Evolutionary conservation across 2,113 vertebrate species (phyloP).

Genomic region (Melanotaenia duboulayi): DNA sequence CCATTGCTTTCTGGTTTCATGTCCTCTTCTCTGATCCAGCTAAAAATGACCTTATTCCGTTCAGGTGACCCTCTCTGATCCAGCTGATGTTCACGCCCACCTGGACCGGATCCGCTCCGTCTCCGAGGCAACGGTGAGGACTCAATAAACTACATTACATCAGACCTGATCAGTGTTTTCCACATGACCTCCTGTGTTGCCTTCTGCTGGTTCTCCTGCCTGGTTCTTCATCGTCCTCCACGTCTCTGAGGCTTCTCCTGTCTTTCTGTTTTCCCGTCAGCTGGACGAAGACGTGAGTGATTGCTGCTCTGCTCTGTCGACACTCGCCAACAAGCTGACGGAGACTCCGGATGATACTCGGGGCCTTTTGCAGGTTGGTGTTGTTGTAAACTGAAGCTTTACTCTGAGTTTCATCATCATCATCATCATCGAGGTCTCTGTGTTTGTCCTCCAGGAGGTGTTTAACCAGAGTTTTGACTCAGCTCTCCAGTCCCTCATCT

Average conservation of each 20-base stretch:
- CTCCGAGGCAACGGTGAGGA: conserved; percentile 24
- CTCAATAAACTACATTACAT: background rate
- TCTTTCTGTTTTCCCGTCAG: conserved; percentile 1
- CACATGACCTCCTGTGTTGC: too few relatives aligned
- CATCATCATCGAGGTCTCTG: background rate
- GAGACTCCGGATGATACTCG: conserved; percentile 19
- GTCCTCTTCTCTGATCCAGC: too few relatives aligned
- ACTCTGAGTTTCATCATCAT: background rate
- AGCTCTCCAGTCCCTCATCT: conserved; percentile 62
- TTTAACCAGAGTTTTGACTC: conserved; percentile 66
- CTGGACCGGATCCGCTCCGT: conserved; percentile 28
- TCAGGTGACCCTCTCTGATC: conserved; percentile 52
- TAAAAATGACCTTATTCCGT: too few relatives aligned
- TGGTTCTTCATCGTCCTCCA: too few relatives aligned
- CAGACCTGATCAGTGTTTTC: background rate
- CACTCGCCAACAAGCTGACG: conserved; percentile 11
- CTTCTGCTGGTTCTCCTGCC: too few relatives aligned
- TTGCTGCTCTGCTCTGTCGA: conserved; percentile 17
- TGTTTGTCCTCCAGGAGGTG: conserved; percentile 57
- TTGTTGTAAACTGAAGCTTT: background rate
- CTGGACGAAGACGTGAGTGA: background rate
- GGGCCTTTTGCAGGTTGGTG: conserved; percentile 78
- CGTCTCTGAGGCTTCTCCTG: too few relatives aligned
- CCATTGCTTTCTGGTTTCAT: too few relatives aligned
- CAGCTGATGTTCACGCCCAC: conserved; percentile 1